Evolutionary conservation across 2,113 vertebrate genomes (phyloP).

Genomic region (Psephotus haematonotus): DNA sequence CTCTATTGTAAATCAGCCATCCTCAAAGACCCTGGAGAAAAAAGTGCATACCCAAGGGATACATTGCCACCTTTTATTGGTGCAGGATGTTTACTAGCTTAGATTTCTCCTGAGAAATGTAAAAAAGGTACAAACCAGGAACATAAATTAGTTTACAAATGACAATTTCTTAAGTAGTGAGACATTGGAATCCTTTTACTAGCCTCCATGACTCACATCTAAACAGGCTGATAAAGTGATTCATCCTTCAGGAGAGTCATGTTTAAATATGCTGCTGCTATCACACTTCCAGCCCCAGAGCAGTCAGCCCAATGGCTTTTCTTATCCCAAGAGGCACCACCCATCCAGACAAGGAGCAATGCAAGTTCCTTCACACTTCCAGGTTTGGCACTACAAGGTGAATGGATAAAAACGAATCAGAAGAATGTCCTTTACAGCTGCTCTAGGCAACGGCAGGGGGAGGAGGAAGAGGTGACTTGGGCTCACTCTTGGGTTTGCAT

Average conservation of each 20-base stretch:
- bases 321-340: background rate
- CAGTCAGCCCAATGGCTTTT: background rate
- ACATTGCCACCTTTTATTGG: background rate
- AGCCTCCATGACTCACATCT: background rate
- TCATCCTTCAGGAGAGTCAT: background rate
- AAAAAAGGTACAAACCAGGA: background rate
- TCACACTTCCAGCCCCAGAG: background rate
- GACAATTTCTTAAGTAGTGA: background rate
- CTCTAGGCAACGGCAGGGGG: background rate
- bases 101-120: background rate
- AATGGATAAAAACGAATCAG: conserved; percentile 21
- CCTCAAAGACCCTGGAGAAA: background rate
- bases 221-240: background rate
- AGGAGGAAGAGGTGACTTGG: background rate
- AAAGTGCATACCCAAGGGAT: rapidly evolving
- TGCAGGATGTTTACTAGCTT: background rate
- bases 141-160: background rate
- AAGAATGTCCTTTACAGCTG: background rate
- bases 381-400: conserved; percentile 3
- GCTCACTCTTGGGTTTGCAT: background rate
- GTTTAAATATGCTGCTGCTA: background rate
- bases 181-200: background rate
- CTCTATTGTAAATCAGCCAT: background rate
- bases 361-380: background rate
- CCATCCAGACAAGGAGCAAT: background rate